These are phyloP conservation scores for Temnothorax curvispinosus DNA, from an alignment of 1,140 invertebrate genomes.

Conservation along the genomic window DNA sequence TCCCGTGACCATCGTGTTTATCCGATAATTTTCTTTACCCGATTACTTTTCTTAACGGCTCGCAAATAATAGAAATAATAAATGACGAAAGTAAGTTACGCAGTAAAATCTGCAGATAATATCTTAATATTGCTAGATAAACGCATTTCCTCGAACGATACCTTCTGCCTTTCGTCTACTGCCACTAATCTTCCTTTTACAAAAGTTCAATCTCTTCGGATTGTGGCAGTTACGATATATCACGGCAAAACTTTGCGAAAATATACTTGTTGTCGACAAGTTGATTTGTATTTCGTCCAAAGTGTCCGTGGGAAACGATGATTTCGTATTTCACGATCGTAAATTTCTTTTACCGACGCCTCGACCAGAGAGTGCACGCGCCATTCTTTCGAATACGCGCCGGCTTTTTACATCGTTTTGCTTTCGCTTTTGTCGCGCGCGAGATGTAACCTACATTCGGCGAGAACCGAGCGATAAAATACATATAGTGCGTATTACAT, in stretches of 20 bases:
- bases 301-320: constrained; percentile 19
- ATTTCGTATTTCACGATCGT: constrained; percentile 49
- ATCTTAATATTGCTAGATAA: background rate
- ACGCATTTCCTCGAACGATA: background rate
- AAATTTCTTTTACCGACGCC: constrained; percentile 25
- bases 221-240: background rate
- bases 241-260: background rate
- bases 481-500: constrained; percentile 37
- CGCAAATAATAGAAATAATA: background rate
- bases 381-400: constrained; percentile 22
- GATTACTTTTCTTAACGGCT: background rate
- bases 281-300: constrained; percentile 44
- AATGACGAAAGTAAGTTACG: background rate
- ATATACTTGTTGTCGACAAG: constrained; percentile 45
- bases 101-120: background rate
- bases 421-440: constrained; percentile 28
- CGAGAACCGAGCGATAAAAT: constrained; percentile 48
- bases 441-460: constrained; percentile 42
- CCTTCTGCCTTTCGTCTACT: background rate
- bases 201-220: background rate
- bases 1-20: background rate
- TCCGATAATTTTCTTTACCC: background rate
- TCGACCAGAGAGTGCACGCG: background rate
- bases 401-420: constrained; percentile 31
- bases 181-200: background rate